Percentiles rank a stretch among this genome's conserved stretches.
These are phyloP conservation scores for Cynopterus sphinx DNA, from an alignment of 2,797 vertebrate species.

Conservation along the genomic window DNA sequence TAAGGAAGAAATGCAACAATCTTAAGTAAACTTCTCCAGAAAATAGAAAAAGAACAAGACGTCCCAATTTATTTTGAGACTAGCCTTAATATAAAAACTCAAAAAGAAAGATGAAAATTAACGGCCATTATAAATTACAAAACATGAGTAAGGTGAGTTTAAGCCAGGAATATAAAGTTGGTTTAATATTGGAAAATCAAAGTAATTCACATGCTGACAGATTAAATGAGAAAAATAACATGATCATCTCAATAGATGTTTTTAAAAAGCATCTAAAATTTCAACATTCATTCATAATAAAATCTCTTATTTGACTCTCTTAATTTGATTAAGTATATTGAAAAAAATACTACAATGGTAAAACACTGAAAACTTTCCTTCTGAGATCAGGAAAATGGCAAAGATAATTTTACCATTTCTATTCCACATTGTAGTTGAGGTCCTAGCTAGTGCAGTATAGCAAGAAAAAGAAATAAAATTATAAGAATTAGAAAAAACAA, in stretches of 20 bases:
- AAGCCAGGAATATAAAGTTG: not conserved
- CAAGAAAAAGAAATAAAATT: not conserved
- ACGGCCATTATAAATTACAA: not conserved
- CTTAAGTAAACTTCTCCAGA: not conserved
- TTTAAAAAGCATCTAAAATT: not conserved
- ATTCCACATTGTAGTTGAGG: not conserved
- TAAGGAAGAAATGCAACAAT: not conserved
- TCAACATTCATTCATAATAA: not conserved
- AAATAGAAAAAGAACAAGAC: not conserved
- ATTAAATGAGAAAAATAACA: not conserved
- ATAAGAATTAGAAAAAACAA: not conserved
- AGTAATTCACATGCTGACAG: not conserved
- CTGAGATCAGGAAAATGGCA: not conserved
- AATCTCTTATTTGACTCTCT: not conserved
- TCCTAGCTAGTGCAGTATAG: not conserved
- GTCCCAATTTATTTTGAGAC: not conserved
- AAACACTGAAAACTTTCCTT: not conserved
- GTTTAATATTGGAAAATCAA: constrained; percentile 17
- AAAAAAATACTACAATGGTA: not conserved
- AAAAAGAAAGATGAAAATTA: not conserved
- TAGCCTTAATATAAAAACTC: not conserved
- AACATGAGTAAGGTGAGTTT: not conserved
- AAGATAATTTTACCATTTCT: not conserved
- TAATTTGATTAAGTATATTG: not conserved
- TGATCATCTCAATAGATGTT: not conserved